Evolutionary conservation across 2,888 invertebrate genomes (phyloP).

Genomic region (Eristalinus sepulchralis): DNA sequence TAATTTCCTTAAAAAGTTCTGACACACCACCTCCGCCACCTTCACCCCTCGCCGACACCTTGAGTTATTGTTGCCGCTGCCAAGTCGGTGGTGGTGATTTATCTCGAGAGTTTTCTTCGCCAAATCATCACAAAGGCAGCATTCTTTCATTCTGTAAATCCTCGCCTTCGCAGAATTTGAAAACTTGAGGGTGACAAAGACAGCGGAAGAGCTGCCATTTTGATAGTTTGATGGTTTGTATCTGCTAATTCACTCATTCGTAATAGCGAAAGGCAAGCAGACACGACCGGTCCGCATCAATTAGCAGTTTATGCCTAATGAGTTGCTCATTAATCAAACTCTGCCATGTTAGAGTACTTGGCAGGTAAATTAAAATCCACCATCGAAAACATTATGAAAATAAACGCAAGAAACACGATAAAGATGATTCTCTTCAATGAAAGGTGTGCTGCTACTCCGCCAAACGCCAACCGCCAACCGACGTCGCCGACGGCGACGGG

Average conservation of each 20-base stretch:
- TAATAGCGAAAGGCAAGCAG: constrained; percentile 29
- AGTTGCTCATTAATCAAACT: constrained; percentile 56
- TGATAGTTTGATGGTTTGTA: constrained; percentile 30
- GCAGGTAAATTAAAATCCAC: constrained; percentile 56
- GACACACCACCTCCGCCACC: not conserved
- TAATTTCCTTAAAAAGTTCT: constrained; percentile 1
- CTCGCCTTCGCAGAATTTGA: not conserved
- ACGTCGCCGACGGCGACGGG: not conserved
- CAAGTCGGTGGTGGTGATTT: constrained; percentile 11
- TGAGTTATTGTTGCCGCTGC: not conserved
- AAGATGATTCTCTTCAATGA: constrained; percentile 29
- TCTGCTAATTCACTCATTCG: constrained; percentile 18
- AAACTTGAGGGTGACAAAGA: not conserved
- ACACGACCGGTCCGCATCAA: constrained; percentile 39
- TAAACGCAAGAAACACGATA: constrained; percentile 30
- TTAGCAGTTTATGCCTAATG: constrained; percentile 62
- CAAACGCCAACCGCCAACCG: not conserved
- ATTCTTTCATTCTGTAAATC: constrained; percentile 20
- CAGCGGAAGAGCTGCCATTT: not conserved
- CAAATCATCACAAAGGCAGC: constrained; percentile 22
- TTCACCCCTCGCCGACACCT: not conserved
- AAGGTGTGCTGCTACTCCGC: constrained; percentile 13
- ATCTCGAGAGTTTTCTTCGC: constrained; percentile 16
- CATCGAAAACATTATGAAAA: constrained; percentile 45
- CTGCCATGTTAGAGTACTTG: constrained; percentile 44